These are phyloP conservation scores for Mohoua ochrocephala DNA, from an alignment of 2,113 vertebrate species.

Conservation along the genomic window DNA sequence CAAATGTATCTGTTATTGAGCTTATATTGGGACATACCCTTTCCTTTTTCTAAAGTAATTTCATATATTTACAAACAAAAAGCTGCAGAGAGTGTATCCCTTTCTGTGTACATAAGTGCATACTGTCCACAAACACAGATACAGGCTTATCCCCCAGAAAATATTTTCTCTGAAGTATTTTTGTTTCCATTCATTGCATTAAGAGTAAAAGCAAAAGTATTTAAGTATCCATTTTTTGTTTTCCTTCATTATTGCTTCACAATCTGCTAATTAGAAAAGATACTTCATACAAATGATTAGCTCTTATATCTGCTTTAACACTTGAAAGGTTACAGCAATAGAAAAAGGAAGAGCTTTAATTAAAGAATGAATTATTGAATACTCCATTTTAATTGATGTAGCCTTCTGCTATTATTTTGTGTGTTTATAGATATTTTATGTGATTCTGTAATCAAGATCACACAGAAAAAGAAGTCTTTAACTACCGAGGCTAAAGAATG, in stretches of 20 bases:
- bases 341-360: slow-evolving; percentile 68
- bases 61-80: not conserved
- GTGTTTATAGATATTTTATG: slow-evolving; percentile 71
- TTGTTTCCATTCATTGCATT: not conserved
- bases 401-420: slow-evolving; percentile 65
- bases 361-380: slow-evolving; percentile 78
- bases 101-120: not conserved
- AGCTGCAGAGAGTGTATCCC: not conserved
- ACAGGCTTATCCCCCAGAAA: not conserved
- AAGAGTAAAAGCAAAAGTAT: slow-evolving; percentile 26
- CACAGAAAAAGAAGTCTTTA: slow-evolving; percentile 13
- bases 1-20: not conserved
- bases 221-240: slow-evolving; percentile 22
- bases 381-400: slow-evolving; percentile 70
- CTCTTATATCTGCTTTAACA: slow-evolving; percentile 70
- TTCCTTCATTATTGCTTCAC: slow-evolving; percentile 51
- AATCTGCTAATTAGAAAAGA: slow-evolving; percentile 70
- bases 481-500: slow-evolving; percentile 29
- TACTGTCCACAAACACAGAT: not conserved
- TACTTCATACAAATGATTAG: slow-evolving; percentile 66
- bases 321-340: slow-evolving; percentile 72
- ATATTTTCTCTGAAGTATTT: not conserved
- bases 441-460: slow-evolving; percentile 69
- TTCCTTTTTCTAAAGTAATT: not conserved
- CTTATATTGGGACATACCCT: not conserved